Evolutionary conservation across 2,797 vertebrate species (phyloP), one percentile per base, ranked within the genome.

Genomic region (Anisognathus igniventris): DNA sequence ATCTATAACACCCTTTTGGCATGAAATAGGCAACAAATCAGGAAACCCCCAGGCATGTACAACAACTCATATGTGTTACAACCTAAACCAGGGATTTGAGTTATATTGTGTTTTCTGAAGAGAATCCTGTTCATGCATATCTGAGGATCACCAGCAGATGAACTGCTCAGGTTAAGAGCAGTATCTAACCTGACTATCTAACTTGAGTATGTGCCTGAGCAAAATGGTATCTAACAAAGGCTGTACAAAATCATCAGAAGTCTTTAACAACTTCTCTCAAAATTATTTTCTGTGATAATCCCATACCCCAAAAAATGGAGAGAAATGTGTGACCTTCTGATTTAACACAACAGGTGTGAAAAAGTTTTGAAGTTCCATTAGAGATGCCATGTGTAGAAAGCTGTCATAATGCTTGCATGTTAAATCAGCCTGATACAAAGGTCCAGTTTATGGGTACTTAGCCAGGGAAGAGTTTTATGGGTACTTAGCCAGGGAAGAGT

Each of bases 271-370:
- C 14, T 31, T 48, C 67, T 37, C 18, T 33, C 28, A 67, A 47
- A 9, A 12, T 39, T 40, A 18, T 9, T 74, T 84, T 62, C 58
- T 27, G 9, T 33, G 5, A 16, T 44, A 45, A 45, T 22, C 31
- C 39, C 17, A 37, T 48, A 44, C 1, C 4, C 5, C 1, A 2
- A 17, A 33, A 90, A 18, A 30, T 6, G 2, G 13, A 67, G 10
- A 8, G n/a, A 78, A 58, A 62, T 6, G 3, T 1, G 0, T 48
- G 30, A n/a, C 6, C 7, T 64, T 88, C 35, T 70, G 10, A 51
- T 47, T 56, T 45, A 64, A 92, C 77, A 23, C 12, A 77, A n/a
- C 3, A 54, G 31, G 7, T 18, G 28, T 14, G 8, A 51, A 79
- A 40, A 76, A 9, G 18, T 39, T 39, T 39, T 28, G 18, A 20